These are phyloP conservation scores for Cryptoblepharus egeriae DNA, from an alignment of 2,797 vertebrate genomes.

Conservation along the genomic window DNA sequence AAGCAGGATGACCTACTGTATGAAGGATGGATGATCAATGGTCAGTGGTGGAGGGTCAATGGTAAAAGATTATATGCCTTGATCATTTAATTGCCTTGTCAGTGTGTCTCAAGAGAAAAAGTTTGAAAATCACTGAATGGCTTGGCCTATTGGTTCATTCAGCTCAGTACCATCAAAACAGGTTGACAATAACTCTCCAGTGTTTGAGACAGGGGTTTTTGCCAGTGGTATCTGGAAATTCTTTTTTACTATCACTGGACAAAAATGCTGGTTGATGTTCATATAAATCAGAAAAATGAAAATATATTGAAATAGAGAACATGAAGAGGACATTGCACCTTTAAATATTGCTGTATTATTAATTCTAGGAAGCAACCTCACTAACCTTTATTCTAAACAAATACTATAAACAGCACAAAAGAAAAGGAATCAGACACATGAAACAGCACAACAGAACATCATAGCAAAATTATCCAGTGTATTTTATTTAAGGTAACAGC, in stretches of 20 bases:
- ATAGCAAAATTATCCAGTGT: conserved; percentile 72
- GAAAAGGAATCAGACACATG: conserved; percentile 61
- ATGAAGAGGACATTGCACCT: background rate
- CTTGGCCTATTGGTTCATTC: too few species aligned
- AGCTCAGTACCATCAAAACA: too few species aligned
- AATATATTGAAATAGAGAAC: background rate
- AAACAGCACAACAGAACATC: conserved; percentile 63
- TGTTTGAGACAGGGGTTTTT: too few species aligned
- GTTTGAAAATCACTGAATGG: too few species aligned
- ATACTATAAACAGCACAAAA: conserved; percentile 13
- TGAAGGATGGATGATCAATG: too few species aligned
- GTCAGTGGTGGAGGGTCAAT: too few species aligned
- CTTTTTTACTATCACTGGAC: background rate
- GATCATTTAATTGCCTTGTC: too few species aligned
- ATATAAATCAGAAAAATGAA: conserved; percentile 10
- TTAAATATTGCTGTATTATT: accelerated
- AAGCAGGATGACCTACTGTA: too few species aligned
- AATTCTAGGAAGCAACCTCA: background rate
- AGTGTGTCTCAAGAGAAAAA: too few species aligned
- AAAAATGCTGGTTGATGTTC: background rate
- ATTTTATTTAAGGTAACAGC: conserved; percentile 74
- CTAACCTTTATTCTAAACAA: background rate
- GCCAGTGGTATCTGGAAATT: too few species aligned
- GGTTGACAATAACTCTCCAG: too few species aligned
- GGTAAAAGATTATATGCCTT: too few species aligned